Conservation (phyloP, 2,888 invertebrate species). For the Drosophila melanosoma region DNA sequence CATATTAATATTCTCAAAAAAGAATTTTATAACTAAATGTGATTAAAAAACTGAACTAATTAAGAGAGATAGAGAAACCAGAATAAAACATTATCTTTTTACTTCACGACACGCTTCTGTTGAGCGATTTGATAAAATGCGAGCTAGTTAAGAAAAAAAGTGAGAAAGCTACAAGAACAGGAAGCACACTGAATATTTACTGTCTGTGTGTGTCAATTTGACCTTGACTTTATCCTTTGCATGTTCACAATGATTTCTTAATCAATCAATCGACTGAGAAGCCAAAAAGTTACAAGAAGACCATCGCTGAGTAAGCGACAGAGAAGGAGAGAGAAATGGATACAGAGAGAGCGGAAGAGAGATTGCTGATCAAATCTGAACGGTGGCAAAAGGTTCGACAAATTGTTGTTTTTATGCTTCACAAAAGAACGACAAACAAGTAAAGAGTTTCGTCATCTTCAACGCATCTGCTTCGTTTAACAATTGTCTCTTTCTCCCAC, state of each 20-base stretch:
- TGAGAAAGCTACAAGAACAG: neutral
- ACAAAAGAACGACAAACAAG: slow-evolving; percentile 35
- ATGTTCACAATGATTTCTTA: slow-evolving; percentile 47
- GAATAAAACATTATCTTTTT: neutral
- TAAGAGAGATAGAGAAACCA: neutral
- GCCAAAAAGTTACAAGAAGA: neutral
- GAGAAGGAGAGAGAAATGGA: neutral
- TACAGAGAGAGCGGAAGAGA: slow-evolving; percentile 20
- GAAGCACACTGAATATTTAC: neutral
- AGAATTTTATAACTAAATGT: neutral
- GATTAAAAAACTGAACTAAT: neutral
- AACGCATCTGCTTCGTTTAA: slow-evolving; percentile 16
- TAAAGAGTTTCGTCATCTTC: slow-evolving; percentile 58
- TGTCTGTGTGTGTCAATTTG: neutral
- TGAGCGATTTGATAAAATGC: neutral
- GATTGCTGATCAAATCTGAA: slow-evolving; percentile 59
- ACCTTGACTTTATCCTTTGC: slow-evolving; percentile 15
- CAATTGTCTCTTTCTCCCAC: slow-evolving; percentile 39
- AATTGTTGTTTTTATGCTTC: slow-evolving; percentile 47
- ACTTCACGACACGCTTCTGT: neutral
- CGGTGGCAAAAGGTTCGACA: slow-evolving; percentile 40
- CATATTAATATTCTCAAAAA: neutral
- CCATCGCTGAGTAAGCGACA: too few relatives aligned
- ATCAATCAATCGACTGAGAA: slow-evolving; percentile 17
- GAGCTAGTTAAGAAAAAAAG: neutral